Percentiles rank a stretch among this genome's conserved stretches.
Evolutionary conservation across 2,888 invertebrate species (phyloP).

Genomic region (Acrobasis repandana): DNA sequence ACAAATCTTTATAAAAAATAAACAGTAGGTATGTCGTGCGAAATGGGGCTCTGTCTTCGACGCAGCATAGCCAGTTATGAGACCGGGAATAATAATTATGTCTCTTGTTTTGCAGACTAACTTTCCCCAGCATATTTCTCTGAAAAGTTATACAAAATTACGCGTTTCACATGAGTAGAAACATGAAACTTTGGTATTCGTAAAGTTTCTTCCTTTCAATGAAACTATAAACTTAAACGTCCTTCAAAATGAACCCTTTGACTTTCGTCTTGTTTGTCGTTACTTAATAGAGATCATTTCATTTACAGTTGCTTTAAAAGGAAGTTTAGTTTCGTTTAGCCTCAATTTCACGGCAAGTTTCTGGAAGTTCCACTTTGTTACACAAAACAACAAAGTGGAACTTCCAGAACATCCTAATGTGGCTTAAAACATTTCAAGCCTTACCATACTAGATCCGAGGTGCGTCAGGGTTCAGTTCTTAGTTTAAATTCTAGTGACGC

Average conservation of each 20-base stretch:
- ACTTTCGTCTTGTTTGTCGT: not conserved
- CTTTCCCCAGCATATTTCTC: not conserved
- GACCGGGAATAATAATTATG: too few species aligned
- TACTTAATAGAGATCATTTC: slow-evolving; percentile 14
- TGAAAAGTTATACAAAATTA: not conserved
- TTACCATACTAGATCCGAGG: too few species aligned
- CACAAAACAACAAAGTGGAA: too few species aligned
- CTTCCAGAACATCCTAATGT: too few species aligned
- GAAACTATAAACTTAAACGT: not conserved
- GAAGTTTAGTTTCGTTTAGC: slow-evolving; percentile 16
- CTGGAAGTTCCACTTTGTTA: slow-evolving; percentile 10
- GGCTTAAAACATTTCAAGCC: slow-evolving; percentile 8
- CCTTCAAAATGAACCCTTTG: slow-evolving; percentile 1
- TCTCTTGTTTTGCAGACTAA: too few species aligned
- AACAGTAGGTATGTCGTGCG: too few species aligned
- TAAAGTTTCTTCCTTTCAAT: not conserved
- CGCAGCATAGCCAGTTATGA: too few species aligned
- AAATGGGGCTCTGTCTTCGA: too few species aligned
- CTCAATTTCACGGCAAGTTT: slow-evolving; percentile 11
- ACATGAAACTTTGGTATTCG: not conserved
- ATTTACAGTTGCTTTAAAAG: not conserved
- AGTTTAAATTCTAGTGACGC: too few species aligned
- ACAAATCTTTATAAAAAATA: too few species aligned
- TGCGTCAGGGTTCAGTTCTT: too few species aligned
- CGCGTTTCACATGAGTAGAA: not conserved